Conservation (phyloP, 2,797 vertebrate species). For the Miichthys miiuy region DNA sequence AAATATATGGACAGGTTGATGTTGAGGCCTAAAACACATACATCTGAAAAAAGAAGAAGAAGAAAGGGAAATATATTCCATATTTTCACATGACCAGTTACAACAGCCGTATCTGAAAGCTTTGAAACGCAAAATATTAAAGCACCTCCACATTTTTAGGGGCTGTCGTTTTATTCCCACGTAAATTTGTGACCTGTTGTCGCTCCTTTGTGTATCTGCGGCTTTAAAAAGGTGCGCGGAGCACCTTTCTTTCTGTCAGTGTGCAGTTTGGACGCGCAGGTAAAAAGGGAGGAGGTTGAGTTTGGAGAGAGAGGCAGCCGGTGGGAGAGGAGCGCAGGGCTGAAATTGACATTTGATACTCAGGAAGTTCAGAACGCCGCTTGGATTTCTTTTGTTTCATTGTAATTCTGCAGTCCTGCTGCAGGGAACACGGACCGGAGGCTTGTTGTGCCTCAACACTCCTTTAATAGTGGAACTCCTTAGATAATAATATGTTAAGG, state of each 20-base stretch:
- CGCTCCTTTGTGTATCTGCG: constrained; percentile 46
- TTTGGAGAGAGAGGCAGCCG: constrained; percentile 38
- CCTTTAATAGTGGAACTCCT: constrained; percentile 22
- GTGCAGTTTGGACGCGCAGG: constrained; percentile 74
- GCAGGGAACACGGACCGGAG: constrained; percentile 53
- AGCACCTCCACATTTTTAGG: background rate
- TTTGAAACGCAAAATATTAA: background rate
- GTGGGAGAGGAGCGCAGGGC: constrained; percentile 60
- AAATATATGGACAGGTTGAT: background rate
- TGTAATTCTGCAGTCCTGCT: constrained; percentile 81
- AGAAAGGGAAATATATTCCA: background rate
- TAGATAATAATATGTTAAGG: constrained; percentile 44
- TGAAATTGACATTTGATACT: constrained; percentile 88
- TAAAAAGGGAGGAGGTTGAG: constrained; percentile 73
- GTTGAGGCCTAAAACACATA: background rate
- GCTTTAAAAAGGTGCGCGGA: constrained; percentile 75
- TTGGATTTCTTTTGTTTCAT: constrained; percentile 89
- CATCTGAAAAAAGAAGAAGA: background rate
- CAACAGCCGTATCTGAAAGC: background rate
- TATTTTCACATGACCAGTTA: background rate
- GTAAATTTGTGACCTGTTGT: background rate
- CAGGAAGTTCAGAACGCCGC: constrained; percentile 88
- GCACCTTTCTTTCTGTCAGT: constrained; percentile 63
- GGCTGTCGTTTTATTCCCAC: background rate
- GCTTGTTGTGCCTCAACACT: constrained; percentile 43